Conservation (phyloP, 2,113 vertebrate genomes). For the Campylomormyrus tamandua region DNA sequence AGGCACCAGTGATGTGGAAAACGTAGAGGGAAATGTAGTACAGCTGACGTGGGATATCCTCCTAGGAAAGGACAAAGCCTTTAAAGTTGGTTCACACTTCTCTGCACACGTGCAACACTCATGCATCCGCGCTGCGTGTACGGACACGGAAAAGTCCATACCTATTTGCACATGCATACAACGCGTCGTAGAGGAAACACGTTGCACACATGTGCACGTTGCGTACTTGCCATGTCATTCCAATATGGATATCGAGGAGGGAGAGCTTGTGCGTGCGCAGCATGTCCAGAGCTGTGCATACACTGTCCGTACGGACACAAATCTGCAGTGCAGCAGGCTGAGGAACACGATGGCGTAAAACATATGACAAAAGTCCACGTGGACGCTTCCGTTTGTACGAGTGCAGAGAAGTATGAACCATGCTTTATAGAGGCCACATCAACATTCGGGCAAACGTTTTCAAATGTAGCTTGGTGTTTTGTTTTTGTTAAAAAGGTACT, state of each 20-base stretch:
- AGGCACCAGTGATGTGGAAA: slow-evolving; percentile 74
- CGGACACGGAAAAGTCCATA: not conserved
- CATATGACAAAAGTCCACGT: not conserved
- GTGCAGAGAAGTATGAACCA: not conserved
- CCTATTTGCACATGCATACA: too few relatives aligned
- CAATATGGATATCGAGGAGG: not conserved
- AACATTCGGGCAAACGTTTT: not conserved
- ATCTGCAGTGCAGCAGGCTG: not conserved
- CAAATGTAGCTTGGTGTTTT: not conserved
- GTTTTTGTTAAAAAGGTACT: not conserved
- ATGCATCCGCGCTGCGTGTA: not conserved
- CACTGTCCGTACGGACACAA: not conserved
- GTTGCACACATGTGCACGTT: not conserved
- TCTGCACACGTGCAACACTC: not conserved
- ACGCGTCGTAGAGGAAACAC: not conserved
- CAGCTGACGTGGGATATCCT: slow-evolving; percentile 75
- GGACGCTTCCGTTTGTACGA: not conserved
- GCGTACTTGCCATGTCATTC: not conserved
- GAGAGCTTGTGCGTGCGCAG: not conserved
- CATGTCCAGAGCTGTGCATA: not conserved
- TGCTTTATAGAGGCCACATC: not conserved
- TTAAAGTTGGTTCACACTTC: not conserved
- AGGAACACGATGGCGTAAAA: not conserved
- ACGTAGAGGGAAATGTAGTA: slow-evolving; percentile 77
- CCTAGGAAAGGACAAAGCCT: slow-evolving; percentile 43